Base-by-base conservation (phyloP, 1,140 invertebrate species). In the Bombus waltoni region DNA sequence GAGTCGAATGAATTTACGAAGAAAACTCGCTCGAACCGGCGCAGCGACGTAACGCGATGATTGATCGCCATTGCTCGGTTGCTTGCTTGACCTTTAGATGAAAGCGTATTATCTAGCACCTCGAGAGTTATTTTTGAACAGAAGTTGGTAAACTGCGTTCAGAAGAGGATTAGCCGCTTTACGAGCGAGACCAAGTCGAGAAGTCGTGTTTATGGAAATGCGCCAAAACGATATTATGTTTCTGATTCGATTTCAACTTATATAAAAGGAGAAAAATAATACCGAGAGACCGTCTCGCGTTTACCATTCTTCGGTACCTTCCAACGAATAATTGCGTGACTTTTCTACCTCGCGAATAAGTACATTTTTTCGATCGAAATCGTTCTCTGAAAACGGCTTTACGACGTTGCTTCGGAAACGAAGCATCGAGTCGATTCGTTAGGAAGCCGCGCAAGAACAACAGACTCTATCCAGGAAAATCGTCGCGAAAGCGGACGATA, bases 1-100 rank as follows among this genome's bases (percentile, higher is more conserved):
- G 25, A 73, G 47, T 73, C 42, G 15, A 22, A 73, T 32, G 42
- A 44, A 73, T 73, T 73, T 73, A 22, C 71, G 40, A 32, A 28
- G 71, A 73, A 28, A 73, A 73, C n/a, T 47, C 28, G 71, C 42
- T 44, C 15, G n/a, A 47, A 42, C 15, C 71, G 2, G 11, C 42
- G 28, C 25, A 28, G 59, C 15, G 32, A 6, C 6, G 40, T 73
- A 73, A 73, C 32, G 71, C 71, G 28, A 73, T 73, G 71, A 73
- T 73, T 73, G 71, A 73, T 73, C 71, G 71, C 42, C 42, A 47
- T 73, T 73, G 47, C 71, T 47, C n/a, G 71, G n/a, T 32, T 47
- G 71, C 71, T 44, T 73, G 71, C 42, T 47, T 73, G 71, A 73
- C 71, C 71, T 73, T 73, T 73, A 47, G n/a, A 32, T 13, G 71